A percentile compares a stretch with the other conserved stretches of the same genome.
Evolutionary conservation across 1,140 invertebrate species (phyloP).

Genomic region (Caenorhabditis elegans): DNA sequence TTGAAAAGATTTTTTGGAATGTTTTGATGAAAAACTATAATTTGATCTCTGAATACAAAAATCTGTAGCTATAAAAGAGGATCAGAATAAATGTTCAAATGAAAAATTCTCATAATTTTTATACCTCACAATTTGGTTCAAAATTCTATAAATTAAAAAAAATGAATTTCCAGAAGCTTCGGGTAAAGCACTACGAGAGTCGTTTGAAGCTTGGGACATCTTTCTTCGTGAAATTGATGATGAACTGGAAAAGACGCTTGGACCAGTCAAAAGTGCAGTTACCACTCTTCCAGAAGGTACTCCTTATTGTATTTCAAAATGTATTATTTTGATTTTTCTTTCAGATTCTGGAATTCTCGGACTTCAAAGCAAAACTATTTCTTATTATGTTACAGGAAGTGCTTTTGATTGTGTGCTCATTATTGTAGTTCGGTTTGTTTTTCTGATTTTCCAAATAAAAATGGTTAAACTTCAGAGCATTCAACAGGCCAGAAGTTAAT

Average conservation of each 20-base stretch:
- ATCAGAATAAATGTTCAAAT: no score
- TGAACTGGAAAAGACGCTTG: slow-evolving; percentile 28
- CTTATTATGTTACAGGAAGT: slow-evolving; percentile 30
- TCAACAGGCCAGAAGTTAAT: slow-evolving; percentile 16
- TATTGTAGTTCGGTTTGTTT: slow-evolving; percentile 27
- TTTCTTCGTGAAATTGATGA: slow-evolving; percentile 32
- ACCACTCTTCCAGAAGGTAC: not conserved
- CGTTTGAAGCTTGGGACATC: slow-evolving; percentile 3
- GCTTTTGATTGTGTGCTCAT: slow-evolving; percentile 36
- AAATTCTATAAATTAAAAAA: no score
- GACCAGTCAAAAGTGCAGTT: not conserved
- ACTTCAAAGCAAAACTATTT: slow-evolving; percentile 37
- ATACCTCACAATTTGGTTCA: no score
- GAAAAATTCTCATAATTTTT: no score
- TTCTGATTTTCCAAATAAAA: not conserved
- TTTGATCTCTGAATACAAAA: no score
- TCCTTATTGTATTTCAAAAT: not conserved
- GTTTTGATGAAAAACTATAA: no score
- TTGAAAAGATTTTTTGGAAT: no score
- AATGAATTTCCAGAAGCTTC: not conserved
- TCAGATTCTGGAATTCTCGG: slow-evolving; percentile 36
- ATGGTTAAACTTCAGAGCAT: not conserved
- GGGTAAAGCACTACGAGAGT: not conserved
- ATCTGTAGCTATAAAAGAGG: no score
- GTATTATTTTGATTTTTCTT: not conserved